Conservation (phyloP, 1,140 invertebrate genomes). For the Laupala kohalensis region DNA sequence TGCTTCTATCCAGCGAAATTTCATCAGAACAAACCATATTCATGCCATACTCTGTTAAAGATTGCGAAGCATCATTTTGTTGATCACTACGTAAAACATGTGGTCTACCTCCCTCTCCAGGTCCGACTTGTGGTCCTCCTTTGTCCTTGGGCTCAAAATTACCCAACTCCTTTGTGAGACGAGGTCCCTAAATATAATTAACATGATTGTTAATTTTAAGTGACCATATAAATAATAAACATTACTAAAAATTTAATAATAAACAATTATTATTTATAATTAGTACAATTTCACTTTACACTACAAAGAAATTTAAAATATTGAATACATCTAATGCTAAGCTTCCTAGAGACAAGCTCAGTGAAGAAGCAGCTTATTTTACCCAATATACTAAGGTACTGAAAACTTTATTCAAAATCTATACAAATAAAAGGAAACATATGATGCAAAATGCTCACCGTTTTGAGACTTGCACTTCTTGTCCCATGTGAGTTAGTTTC, state of each 20-base stretch:
- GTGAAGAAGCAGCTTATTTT: too few species aligned
- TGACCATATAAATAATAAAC: not conserved
- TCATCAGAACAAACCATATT: conserved; percentile 95
- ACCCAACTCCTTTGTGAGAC: conserved; percentile 31
- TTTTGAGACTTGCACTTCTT: too few species aligned
- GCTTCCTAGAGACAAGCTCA: not conserved
- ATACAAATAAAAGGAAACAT: too few species aligned
- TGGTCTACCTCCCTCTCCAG: conserved; percentile 71
- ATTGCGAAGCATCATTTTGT: conserved; percentile 60
- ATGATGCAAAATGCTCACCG: too few species aligned
- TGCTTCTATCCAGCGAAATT: conserved; percentile 65
- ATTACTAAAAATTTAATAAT: conserved; percentile 18
- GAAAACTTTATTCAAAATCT: too few species aligned
- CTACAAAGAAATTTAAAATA: not conserved
- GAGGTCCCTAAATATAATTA: not conserved
- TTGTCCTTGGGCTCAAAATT: conserved; percentile 54
- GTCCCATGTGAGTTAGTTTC: not conserved
- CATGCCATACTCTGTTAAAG: conserved; percentile 86
- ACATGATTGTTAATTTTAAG: not conserved
- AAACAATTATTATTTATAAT: not conserved
- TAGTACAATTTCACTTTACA: too few species aligned
- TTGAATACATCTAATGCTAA: not conserved
- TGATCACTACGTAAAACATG: conserved; percentile 56
- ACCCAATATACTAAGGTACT: too few species aligned
- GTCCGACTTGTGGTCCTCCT: conserved; percentile 45